A percentile compares a stretch with the other conserved stretches of the same genome.
phyloP scores from a whole-genome alignment of 2,888 invertebrate species.

The Homarus gammarus region DNA sequence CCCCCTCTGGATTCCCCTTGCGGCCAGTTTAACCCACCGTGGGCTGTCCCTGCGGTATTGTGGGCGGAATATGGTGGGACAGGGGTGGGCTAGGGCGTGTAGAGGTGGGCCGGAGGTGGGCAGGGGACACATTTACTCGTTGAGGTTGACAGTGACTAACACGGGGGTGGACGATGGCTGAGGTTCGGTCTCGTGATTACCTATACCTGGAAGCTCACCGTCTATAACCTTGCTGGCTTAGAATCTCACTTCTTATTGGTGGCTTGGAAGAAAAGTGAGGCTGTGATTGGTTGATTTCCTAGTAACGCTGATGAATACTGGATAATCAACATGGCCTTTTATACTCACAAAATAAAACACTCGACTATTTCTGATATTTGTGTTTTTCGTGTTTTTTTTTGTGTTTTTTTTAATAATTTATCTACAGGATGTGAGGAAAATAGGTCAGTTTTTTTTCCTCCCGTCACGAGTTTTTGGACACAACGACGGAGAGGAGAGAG shows the following conservation, averaged over 20 bases:
- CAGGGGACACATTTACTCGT: conserved; percentile 24
- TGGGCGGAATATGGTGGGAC: conserved; percentile 10
- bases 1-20: not conserved
- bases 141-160: conserved; percentile 49
- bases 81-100: conserved; percentile 19
- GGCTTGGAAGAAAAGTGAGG: not conserved
- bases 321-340: too few relatives aligned
- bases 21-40: not conserved
- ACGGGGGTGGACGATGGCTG: not conserved
- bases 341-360: too few relatives aligned
- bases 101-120: conserved; percentile 39
- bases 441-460: too few relatives aligned
- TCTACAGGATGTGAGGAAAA: too few relatives aligned
- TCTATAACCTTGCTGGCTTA: not conserved
- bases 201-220: not conserved
- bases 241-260: conserved; percentile 4
- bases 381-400: too few relatives aligned
- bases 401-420: too few relatives aligned
- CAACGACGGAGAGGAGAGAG: too few relatives aligned
- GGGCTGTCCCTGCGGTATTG: conserved; percentile 7
- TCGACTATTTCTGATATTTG: too few relatives aligned
- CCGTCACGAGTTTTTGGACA: too few relatives aligned
- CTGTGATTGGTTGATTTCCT: not conserved
- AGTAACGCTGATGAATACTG: too few relatives aligned
- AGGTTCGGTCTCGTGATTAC: not conserved